Conservation (phyloP, 2,888 invertebrate genomes). For the Metopia argyrocephala region DNA sequence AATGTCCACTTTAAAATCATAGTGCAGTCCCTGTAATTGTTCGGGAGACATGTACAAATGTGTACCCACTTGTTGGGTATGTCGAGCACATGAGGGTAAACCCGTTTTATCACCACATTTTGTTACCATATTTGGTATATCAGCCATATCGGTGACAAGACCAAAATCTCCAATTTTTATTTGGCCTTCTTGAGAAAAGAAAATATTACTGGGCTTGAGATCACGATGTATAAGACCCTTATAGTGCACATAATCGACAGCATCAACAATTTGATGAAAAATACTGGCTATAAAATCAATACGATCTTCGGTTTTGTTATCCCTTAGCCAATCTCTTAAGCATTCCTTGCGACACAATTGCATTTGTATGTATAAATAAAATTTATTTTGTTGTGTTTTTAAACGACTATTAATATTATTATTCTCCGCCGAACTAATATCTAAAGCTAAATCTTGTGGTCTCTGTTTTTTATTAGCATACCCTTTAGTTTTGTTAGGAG, state of each 20-base stretch:
- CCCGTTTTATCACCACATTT: slow-evolving; percentile 71
- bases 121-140: slow-evolving; percentile 78
- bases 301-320: slow-evolving; percentile 80
- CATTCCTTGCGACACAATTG: slow-evolving; percentile 94
- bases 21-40: slow-evolving; percentile 86
- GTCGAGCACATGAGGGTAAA: slow-evolving; percentile 77
- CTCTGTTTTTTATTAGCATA: slow-evolving; percentile 66
- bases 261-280: slow-evolving; percentile 94
- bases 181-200: slow-evolving; percentile 93
- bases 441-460: slow-evolving; percentile 68
- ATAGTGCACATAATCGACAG: slow-evolving; percentile 96
- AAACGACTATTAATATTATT: slow-evolving; percentile 52
- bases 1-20: slow-evolving; percentile 96
- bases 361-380: slow-evolving; percentile 98
- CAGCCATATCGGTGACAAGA: slow-evolving; percentile 92
- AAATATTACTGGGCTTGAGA: slow-evolving; percentile 95
- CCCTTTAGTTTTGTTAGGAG: neutral
- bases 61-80: slow-evolving; percentile 88
- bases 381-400: slow-evolving; percentile 77
- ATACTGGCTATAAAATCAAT: slow-evolving; percentile 82
- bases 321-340: slow-evolving; percentile 92
- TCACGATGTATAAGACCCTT: slow-evolving; percentile 97
- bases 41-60: slow-evolving; percentile 99
- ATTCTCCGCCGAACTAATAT: slow-evolving; percentile 30
- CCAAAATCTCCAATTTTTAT: slow-evolving; percentile 99